A percentile compares a stretch with the other conserved stretches of the same genome.
Conservation (phyloP, 1,140 invertebrate genomes). For the Nasonia giraulti region DNA sequence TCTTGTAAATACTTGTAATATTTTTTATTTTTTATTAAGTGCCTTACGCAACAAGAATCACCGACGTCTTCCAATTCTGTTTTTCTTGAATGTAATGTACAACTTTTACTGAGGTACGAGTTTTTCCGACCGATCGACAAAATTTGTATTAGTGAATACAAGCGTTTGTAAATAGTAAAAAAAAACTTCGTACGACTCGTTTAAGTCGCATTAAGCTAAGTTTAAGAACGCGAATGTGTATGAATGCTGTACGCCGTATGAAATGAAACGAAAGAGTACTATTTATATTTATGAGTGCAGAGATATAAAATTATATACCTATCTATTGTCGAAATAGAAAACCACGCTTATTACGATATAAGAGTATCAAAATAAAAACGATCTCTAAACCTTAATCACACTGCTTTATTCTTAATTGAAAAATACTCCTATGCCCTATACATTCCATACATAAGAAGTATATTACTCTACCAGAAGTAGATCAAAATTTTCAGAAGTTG, state of each 20-base stretch:
- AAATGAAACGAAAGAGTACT: constrained; percentile 58
- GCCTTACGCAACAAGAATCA: constrained; percentile 75
- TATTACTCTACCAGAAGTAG: no score
- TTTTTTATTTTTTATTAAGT: constrained; percentile 66
- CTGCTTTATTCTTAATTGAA: constrained; percentile 33
- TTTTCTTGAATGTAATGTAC: constrained; percentile 59
- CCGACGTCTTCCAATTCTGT: constrained; percentile 73
- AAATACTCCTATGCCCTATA: constrained; percentile 2
- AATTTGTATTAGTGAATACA: constrained; percentile 30
- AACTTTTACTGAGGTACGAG: constrained; percentile 40
- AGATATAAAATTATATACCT: constrained; percentile 67
- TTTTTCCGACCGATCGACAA: background rate
- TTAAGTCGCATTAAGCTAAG: constrained; percentile 53
- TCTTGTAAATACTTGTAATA: constrained; percentile 62
- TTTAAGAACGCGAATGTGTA: constrained; percentile 53
- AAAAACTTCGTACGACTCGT: constrained; percentile 37
- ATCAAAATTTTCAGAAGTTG: no score
- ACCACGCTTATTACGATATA: constrained; percentile 72
- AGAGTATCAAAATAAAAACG: constrained; percentile 73
- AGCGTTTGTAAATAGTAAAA: constrained; percentile 22
- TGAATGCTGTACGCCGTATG: constrained; percentile 57
- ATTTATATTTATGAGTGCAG: constrained; percentile 72
- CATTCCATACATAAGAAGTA: no score
- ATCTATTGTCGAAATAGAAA: constrained; percentile 70
- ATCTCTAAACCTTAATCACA: constrained; percentile 64